phyloP scores from a whole-genome alignment of 2,797 vertebrate genomes.

The Enteromius anoplus region DNA sequence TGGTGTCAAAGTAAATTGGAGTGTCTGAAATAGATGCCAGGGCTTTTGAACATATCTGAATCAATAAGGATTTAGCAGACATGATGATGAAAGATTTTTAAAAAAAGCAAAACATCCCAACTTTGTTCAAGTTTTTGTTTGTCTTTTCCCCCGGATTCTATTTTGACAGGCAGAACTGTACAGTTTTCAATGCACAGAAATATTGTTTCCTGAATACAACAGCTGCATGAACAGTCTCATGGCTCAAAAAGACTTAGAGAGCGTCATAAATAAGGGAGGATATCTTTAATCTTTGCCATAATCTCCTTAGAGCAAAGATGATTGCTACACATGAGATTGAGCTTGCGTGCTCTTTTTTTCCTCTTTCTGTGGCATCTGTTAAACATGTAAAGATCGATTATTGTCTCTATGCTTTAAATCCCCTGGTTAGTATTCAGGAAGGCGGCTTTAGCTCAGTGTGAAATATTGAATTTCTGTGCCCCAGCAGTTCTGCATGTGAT shows the following conservation, averaged over 20 bases:
- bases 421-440: slow-evolving; percentile 64
- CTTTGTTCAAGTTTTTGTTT: slow-evolving; percentile 35
- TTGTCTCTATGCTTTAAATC: slow-evolving; percentile 68
- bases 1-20: slow-evolving; percentile 46
- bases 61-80: slow-evolving; percentile 35
- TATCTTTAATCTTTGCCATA: slow-evolving; percentile 49
- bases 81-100: not conserved
- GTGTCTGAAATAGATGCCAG: slow-evolving; percentile 36
- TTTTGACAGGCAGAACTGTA: slow-evolving; percentile 24
- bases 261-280: slow-evolving; percentile 41
- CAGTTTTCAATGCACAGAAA: not conserved
- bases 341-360: slow-evolving; percentile 44
- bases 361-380: slow-evolving; percentile 34
- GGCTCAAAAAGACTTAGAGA: slow-evolving; percentile 38
- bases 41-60: slow-evolving; percentile 21
- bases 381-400: slow-evolving; percentile 52
- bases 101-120: slow-evolving; percentile 22
- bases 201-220: slow-evolving; percentile 29
- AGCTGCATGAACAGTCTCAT: slow-evolving; percentile 26
- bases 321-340: slow-evolving; percentile 41
- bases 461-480: slow-evolving; percentile 60
- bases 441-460: slow-evolving; percentile 58
- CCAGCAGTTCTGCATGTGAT: slow-evolving; percentile 70
- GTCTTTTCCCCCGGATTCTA: not conserved
- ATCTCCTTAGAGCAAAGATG: slow-evolving; percentile 39